Evolutionary conservation across 2,888 invertebrate species (phyloP), one percentile per base, ranked within the genome.

Genomic region (Incurvaria masculella): DNA sequence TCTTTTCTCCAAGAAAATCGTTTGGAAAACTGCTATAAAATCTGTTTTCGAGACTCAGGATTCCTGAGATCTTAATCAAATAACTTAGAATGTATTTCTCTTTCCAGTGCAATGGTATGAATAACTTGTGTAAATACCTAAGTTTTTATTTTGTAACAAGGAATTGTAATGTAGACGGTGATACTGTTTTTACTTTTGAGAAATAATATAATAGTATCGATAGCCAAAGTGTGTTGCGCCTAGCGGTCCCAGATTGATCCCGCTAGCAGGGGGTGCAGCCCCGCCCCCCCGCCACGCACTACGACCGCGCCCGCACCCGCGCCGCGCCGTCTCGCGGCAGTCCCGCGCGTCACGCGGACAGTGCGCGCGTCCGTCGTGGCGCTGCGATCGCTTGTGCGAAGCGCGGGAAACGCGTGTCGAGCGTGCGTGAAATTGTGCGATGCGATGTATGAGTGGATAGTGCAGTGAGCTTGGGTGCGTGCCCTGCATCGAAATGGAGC

Each of bases 211-310:
- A n/a, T n/a, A 17, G 39, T 17, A 17, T 39, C 39, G 39, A 18
- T 14, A 39, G 39, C 5, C 39, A 11, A 23, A 4, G 10, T 10
- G 23, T 23, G 23, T 6, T 10, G 23, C 10, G 23, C 23, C 23
- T 23, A 23, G 53, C 33, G 49, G 47, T 45, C 51, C 45, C 55
- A 55, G 60, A 61, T 61, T 59, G 67, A 66, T 66, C 65, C 66
- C 61, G 58, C 52, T 52, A 49, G 38, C 26, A 56, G 64, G 66
- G 73, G 74, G 72, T 69, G 70, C 69, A 69, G 66, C 69, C 72
- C 69, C 68, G 66, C 23, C 60, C 48, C 44, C 20, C 3, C 44
- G 10, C 46, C 67, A 64, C 66, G 58, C 57, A 42, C 67, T 64
- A 66, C 58, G 57, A 64, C 65, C 61, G 58, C 61, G 53, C 50